These are phyloP conservation scores for Oopsacas minuta DNA, from an alignment of 37 sponge, comb jelly and placozoan species.

Conservation along the genomic window DNA sequence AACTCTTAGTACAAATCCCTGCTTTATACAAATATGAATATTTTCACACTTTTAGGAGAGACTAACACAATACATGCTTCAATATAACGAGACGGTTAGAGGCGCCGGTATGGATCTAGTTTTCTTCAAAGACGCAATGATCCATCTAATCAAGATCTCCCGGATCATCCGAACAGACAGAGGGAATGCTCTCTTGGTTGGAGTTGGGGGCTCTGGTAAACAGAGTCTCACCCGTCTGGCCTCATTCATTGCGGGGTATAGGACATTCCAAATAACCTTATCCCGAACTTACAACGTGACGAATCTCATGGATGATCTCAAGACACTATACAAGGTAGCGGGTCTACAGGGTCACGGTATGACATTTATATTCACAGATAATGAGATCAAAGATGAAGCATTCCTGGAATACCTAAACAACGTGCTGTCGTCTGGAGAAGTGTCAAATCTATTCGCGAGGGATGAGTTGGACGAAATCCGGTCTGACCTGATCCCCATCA, in stretches of 20 bases:
- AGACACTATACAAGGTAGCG: constrained; percentile 72
- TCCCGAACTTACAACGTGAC: constrained; percentile 90
- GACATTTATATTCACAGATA: constrained; percentile 95
- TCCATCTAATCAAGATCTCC: constrained; percentile 91
- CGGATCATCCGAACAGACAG: constrained; percentile 93
- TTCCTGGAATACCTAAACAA: constrained; percentile 99
- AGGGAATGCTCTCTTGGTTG: constrained; percentile 93
- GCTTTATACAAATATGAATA: neutral
- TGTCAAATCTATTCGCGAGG: constrained; percentile 88
- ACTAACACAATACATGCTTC: constrained; percentile 50
- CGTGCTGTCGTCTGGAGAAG: constrained; percentile 97
- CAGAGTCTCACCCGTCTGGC: constrained; percentile 98
- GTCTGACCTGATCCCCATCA: constrained; percentile 76
- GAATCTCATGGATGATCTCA: constrained; percentile 93
- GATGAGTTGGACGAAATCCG: constrained; percentile 96
- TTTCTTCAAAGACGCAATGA: constrained; percentile 99
- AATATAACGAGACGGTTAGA: constrained; percentile 92
- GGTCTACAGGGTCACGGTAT: constrained; percentile 87
- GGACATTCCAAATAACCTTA: constrained; percentile 94
- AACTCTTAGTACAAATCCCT: neutral
- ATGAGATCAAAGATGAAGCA: constrained; percentile 98
- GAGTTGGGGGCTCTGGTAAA: constrained; percentile 98
- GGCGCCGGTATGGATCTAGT: constrained; percentile 98
- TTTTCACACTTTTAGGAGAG: constrained; percentile 34
- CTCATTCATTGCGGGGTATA: constrained; percentile 97